These are phyloP conservation scores for Drosophila neocordata DNA, from an alignment of 1,140 invertebrate genomes.

Conservation along the genomic window DNA sequence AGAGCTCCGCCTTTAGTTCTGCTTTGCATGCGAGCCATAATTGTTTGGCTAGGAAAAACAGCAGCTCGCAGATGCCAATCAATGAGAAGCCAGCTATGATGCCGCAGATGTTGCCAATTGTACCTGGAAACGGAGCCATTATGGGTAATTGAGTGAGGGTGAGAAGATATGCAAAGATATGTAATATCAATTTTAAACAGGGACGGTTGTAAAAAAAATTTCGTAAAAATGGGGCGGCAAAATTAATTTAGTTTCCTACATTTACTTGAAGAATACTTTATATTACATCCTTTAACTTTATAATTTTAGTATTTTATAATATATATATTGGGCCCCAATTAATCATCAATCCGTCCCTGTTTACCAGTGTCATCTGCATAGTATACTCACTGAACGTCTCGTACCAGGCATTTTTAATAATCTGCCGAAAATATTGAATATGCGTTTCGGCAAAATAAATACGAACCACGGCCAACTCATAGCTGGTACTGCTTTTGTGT, in stretches of 20 bases:
- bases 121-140: conserved; percentile 55
- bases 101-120: conserved; percentile 79
- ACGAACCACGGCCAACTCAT: conserved; percentile 62
- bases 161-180: conserved; percentile 31
- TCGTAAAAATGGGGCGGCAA: background rate
- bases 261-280: too few relatives aligned
- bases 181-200: conserved; percentile 11
- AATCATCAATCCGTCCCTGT: background rate
- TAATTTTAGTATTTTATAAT: too few relatives aligned
- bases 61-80: conserved; percentile 77
- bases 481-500: conserved; percentile 28
- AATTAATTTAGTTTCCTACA: too few relatives aligned
- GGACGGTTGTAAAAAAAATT: background rate
- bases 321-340: background rate
- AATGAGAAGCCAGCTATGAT: conserved; percentile 81
- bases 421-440: conserved; percentile 77
- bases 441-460: conserved; percentile 79
- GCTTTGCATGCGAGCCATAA: conserved; percentile 69
- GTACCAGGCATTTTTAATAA: conserved; percentile 76
- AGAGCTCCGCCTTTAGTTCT: conserved; percentile 52
- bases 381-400: conserved; percentile 72
- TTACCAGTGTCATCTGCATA: background rate
- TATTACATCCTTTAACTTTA: too few relatives aligned
- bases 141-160: conserved; percentile 16
- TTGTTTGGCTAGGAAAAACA: conserved; percentile 79